Evolutionary conservation across 1,140 invertebrate genomes (phyloP).

Genomic region (Berghia stephanieae): DNA sequence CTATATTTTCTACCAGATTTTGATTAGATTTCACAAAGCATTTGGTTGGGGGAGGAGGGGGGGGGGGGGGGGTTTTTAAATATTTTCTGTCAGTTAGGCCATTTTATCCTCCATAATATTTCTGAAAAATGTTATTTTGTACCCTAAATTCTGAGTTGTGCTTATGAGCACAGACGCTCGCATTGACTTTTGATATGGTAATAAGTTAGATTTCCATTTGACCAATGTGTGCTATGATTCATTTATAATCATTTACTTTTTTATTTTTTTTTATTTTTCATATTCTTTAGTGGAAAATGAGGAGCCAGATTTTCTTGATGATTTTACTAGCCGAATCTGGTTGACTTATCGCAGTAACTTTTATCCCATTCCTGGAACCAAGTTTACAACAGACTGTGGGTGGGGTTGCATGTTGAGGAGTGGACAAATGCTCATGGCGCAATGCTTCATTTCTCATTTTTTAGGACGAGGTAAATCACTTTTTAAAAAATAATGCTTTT

Average conservation of each 20-base stretch:
- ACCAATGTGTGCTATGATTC: background rate
- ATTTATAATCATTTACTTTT: background rate
- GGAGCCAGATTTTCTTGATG: slow-evolving; percentile 59
- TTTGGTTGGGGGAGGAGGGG: too few relatives aligned
- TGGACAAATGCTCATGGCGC: slow-evolving; percentile 97
- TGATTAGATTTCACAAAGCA: too few relatives aligned
- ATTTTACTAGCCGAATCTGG: slow-evolving; percentile 79
- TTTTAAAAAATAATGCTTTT: background rate
- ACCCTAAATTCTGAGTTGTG: too few relatives aligned
- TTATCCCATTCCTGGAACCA: slow-evolving; percentile 79
- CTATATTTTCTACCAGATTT: too few relatives aligned
- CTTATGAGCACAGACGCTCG: too few relatives aligned
- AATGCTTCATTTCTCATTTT: slow-evolving; percentile 79
- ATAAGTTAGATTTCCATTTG: background rate
- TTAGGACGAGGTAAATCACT: slow-evolving; percentile 63
- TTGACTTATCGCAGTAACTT: slow-evolving; percentile 95
- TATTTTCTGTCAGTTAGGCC: too few relatives aligned
- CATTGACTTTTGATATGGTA: background rate
- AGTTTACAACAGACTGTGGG: slow-evolving; percentile 91
- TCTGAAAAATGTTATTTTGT: too few relatives aligned
- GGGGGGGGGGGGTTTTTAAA: too few relatives aligned
- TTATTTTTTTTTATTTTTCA: background rate
- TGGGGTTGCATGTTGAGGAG: slow-evolving; percentile 99
- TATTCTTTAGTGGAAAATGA: slow-evolving; percentile 39
- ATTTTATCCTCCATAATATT: too few relatives aligned